Conservation (phyloP, 1,140 invertebrate genomes). For the Pachyrhynchus sulphureomaculatus region DNA sequence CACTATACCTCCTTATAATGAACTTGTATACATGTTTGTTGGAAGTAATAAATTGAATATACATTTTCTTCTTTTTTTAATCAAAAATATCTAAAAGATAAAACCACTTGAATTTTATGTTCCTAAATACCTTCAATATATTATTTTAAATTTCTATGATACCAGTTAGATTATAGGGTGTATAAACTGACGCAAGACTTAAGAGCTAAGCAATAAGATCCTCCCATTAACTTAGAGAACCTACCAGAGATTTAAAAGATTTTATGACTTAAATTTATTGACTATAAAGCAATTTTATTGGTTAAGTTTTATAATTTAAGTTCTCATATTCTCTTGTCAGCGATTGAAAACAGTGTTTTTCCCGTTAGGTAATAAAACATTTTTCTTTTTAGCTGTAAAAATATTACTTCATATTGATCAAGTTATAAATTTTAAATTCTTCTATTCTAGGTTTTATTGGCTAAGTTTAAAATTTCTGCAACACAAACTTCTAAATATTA, state of each 20-base stretch:
- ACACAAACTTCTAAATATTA: slow-evolving; percentile 18
- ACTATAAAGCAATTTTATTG: slow-evolving; percentile 6
- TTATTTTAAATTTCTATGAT: no score
- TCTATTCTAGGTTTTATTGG: background rate
- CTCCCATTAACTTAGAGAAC: background rate
- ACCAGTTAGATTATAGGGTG: no score
- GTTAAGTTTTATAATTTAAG: slow-evolving; percentile 6
- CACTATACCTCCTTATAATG: no score
- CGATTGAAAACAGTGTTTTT: background rate
- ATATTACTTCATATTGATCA: background rate
- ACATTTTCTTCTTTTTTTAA: no score
- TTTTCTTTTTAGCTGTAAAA: background rate
- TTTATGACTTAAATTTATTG: slow-evolving; percentile 5
- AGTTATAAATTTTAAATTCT: background rate
- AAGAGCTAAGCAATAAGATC: background rate
- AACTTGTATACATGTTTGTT: no score
- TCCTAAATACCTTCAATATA: no score
- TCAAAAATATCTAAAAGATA: no score
- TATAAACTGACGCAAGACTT: background rate
- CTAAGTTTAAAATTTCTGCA: slow-evolving; percentile 11
- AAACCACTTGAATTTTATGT: no score
- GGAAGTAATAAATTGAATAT: no score
- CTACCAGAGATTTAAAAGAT: slow-evolving; percentile 10
- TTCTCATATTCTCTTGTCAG: no score
- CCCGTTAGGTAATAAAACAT: background rate